These are phyloP conservation scores for Podarcis raffonei DNA, from an alignment of 2,113 vertebrate species.

Conservation along the genomic window DNA sequence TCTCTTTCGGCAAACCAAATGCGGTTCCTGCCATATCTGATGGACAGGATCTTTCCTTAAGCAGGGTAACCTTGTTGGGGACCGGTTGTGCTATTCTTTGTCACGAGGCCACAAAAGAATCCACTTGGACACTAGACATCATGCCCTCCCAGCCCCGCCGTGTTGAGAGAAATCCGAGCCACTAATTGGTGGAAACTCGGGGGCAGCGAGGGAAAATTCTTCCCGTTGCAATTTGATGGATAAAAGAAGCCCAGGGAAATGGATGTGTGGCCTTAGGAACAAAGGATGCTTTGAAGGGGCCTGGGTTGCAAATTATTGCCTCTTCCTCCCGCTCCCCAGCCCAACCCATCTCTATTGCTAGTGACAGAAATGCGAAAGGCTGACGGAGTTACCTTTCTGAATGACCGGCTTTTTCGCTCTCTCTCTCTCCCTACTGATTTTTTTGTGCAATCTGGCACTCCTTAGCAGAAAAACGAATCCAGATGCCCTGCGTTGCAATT, in stretches of 20 bases:
- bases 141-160: background rate
- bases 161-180: constrained; percentile 10
- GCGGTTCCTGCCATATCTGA: background rate
- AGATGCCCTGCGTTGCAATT: background rate
- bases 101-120: background rate
- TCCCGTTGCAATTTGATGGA: constrained; percentile 7
- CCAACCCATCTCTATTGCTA: background rate
- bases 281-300: constrained; percentile 51
- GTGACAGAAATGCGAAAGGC: background rate
- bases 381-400: background rate
- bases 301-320: constrained; percentile 27
- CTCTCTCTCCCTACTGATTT: background rate
- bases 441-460: background rate
- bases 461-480: background rate
- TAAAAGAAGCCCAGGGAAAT: background rate
- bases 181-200: constrained; percentile 19
- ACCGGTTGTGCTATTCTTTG: background rate
- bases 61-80: background rate
- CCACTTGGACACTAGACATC: background rate
- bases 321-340: background rate
- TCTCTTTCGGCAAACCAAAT: background rate
- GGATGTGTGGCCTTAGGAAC: constrained; percentile 33
- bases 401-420: constrained; percentile 4
- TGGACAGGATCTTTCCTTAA: background rate
- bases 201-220: background rate